phyloP scores from a whole-genome alignment of 2,113 vertebrate genomes.

The Gymnocephalus cernua region DNA sequence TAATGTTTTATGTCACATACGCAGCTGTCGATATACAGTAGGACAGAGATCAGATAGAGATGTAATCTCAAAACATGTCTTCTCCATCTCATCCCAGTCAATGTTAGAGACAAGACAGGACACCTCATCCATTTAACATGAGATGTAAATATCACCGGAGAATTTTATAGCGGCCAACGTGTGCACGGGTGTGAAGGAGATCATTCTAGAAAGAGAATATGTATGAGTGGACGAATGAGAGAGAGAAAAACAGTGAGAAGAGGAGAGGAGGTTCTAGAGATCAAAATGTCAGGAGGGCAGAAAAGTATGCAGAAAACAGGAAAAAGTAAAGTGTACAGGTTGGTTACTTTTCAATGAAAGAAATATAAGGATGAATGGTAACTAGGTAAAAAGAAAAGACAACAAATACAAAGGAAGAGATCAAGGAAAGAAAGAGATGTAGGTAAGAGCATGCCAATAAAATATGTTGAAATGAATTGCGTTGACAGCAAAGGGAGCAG shows the following conservation, averaged over 20 bases:
- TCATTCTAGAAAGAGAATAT: constrained; percentile 35
- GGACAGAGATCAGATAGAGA: constrained; percentile 12
- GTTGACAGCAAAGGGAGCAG: constrained; percentile 47
- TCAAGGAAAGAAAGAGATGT: constrained; percentile 19
- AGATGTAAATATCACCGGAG: constrained; percentile 59
- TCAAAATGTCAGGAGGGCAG: constrained; percentile 22
- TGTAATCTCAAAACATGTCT: constrained; percentile 33
- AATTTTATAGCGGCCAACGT: constrained; percentile 44
- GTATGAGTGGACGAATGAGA: constrained; percentile 25
- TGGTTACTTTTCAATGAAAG: background rate
- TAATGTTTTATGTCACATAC: constrained; percentile 8
- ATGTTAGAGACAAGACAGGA: constrained; percentile 42
- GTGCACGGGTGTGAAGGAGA: constrained; percentile 26
- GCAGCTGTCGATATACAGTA: background rate
- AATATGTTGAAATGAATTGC: constrained; percentile 53
- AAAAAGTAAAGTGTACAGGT: background rate
- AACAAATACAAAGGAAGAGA: constrained; percentile 20
- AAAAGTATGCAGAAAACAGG: background rate
- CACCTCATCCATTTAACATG: constrained; percentile 71
- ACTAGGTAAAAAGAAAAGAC: background rate
- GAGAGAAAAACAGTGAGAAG: background rate
- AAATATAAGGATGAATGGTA: background rate
- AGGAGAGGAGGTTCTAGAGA: constrained; percentile 18
- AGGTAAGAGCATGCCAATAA: constrained; percentile 32
- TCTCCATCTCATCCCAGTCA: constrained; percentile 25